Conservation (phyloP, 2,888 invertebrate species). For the Drosophila phalerata region DNA sequence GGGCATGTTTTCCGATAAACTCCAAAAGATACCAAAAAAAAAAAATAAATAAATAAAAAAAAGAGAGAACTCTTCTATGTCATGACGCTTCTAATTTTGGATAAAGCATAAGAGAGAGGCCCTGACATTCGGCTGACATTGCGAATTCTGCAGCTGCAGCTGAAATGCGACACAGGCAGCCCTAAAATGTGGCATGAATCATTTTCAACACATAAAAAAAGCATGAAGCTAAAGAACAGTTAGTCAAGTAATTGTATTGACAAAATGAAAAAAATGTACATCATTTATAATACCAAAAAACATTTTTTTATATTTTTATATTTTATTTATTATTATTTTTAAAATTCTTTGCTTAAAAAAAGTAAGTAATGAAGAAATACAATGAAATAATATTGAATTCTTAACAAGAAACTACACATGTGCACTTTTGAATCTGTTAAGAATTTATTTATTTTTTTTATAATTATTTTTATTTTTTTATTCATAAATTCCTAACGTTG, state of each 20-base stretch:
- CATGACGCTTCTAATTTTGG: slow-evolving; percentile 51
- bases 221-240: not conserved
- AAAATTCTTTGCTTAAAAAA: no score
- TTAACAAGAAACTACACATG: no score
- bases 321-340: no score
- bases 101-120: slow-evolving; percentile 24
- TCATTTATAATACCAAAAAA: no score
- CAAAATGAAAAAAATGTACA: not conserved
- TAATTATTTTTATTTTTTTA: no score
- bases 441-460: no score
- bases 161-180: slow-evolving; percentile 28
- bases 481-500: no score
- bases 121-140: slow-evolving; percentile 55
- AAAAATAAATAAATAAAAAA: no score
- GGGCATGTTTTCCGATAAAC: slow-evolving; percentile 36
- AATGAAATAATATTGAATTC: no score
- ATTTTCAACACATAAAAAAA: not conserved
- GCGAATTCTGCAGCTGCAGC: slow-evolving; percentile 44
- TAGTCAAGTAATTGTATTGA: not conserved
- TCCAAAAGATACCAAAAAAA: slow-evolving; percentile 28
- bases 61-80: slow-evolving; percentile 8
- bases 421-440: no score
- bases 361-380: no score
- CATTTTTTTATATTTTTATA: no score
- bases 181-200: slow-evolving; percentile 8